Evolutionary conservation across 1,140 invertebrate species (phyloP).

Genomic region (Bradysia coprophila): DNA sequence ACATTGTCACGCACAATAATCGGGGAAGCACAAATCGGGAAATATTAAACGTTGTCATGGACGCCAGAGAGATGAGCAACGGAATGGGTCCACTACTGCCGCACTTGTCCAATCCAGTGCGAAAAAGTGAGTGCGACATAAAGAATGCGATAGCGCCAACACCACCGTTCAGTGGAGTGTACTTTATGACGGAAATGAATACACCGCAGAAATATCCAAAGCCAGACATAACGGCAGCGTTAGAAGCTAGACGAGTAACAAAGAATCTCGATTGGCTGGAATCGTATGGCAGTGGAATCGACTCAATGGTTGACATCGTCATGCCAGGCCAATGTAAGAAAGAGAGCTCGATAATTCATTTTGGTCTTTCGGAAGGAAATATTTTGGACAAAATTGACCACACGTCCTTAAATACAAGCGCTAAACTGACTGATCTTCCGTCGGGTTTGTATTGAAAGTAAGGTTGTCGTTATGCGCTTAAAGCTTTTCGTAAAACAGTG

Average conservation of each 20-base stretch:
- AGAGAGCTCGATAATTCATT: no score
- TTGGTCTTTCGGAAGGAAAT: no score
- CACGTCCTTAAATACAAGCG: no score
- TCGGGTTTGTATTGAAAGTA: no score
- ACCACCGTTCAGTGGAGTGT: conserved; percentile 28
- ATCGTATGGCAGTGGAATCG: conserved; percentile 34
- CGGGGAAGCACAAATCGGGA: conserved; percentile 31
- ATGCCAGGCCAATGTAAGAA: no score
- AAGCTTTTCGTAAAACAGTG: no score
- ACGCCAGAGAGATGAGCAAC: conserved; percentile 26
- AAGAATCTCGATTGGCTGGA: conserved; percentile 63
- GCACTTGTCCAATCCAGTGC: conserved; percentile 5
- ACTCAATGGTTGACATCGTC: conserved; percentile 51
- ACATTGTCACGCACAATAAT: conserved; percentile 25
- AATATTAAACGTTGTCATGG: conserved; percentile 29
- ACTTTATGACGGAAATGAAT: conserved; percentile 23
- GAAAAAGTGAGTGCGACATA: conserved; percentile 19
- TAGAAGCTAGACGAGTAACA: conserved; percentile 35
- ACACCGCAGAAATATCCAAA: conserved; percentile 20
- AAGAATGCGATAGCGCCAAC: conserved; percentile 8
- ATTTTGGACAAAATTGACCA: no score
- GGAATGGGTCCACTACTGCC: conserved; percentile 25
- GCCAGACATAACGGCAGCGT: conserved; percentile 29
- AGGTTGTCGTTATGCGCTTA: no score
- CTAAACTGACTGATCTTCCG: no score